These are phyloP conservation scores for Lithophane semibrunnea DNA, from an alignment of 2,888 invertebrate species.

Conservation along the genomic window DNA sequence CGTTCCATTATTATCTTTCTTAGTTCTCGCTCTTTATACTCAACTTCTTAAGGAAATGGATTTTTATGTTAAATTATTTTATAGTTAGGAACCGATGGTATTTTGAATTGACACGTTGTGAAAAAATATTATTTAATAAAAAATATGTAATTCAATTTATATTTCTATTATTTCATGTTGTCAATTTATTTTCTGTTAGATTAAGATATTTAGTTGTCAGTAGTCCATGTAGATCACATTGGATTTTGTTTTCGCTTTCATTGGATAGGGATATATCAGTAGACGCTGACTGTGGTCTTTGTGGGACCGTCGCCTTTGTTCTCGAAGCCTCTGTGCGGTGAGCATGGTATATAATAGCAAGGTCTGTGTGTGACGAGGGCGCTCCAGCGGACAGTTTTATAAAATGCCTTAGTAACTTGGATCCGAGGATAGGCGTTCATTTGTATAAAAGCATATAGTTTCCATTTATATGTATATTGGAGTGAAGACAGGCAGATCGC, in stretches of 20 bases:
- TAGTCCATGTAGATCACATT: slow-evolving; percentile 3
- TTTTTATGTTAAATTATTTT: slow-evolving; percentile 55
- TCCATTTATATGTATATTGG: slow-evolving; percentile 77
- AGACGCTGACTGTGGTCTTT: neutral
- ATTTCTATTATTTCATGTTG: slow-evolving; percentile 51
- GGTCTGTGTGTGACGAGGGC: neutral
- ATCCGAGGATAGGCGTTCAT: slow-evolving; percentile 46
- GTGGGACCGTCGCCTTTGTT: neutral
- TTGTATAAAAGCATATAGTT: slow-evolving; percentile 71
- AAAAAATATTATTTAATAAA: slow-evolving; percentile 59
- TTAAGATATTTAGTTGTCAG: slow-evolving; percentile 40
- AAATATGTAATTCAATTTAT: slow-evolving; percentile 47
- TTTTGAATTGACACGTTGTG: slow-evolving; percentile 51
- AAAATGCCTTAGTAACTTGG: slow-evolving; percentile 73
- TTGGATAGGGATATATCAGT: neutral
- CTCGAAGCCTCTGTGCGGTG: slow-evolving; percentile 1
- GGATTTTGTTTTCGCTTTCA: slow-evolving; percentile 14
- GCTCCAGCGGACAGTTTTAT: slow-evolving; percentile 71
- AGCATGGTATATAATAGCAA: neutral
- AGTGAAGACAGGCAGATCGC: slow-evolving; percentile 54
- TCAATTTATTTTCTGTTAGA: slow-evolving; percentile 49
- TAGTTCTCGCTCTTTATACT: slow-evolving; percentile 54
- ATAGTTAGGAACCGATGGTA: slow-evolving; percentile 54
- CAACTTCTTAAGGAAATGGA: slow-evolving; percentile 39
- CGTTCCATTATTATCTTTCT: slow-evolving; percentile 31